phyloP scores from a whole-genome alignment of 2,888 invertebrate species.

The Halictus quadricinctus region DNA sequence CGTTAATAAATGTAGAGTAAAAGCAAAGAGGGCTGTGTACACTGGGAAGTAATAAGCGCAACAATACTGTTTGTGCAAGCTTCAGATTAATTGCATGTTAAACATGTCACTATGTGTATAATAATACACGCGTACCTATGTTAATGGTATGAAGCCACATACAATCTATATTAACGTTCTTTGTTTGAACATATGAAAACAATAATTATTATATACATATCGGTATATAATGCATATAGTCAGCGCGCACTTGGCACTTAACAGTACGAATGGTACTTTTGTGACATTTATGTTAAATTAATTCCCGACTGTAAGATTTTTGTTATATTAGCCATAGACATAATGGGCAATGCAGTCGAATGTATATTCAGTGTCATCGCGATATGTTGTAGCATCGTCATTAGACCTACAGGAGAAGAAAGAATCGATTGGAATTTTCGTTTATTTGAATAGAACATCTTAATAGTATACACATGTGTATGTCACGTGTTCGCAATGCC shows the following conservation, averaged over 20 bases:
- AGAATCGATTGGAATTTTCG: slow-evolving; percentile 15
- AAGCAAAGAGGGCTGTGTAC: slow-evolving; percentile 77
- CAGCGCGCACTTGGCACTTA: slow-evolving; percentile 75
- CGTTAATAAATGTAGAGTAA: slow-evolving; percentile 64
- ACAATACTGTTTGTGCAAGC: slow-evolving; percentile 81
- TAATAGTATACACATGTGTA: neutral
- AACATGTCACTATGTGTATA: slow-evolving; percentile 81
- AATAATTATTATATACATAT: slow-evolving; percentile 79
- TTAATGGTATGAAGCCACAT: slow-evolving; percentile 79
- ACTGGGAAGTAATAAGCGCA: slow-evolving; percentile 81
- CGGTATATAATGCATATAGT: slow-evolving; percentile 78
- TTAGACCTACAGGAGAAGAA: neutral
- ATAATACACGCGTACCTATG: slow-evolving; percentile 79
- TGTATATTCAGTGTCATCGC: neutral
- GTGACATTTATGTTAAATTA: slow-evolving; percentile 51
- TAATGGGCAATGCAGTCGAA: slow-evolving; percentile 46
- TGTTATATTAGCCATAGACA: slow-evolving; percentile 50
- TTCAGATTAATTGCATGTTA: slow-evolving; percentile 82
- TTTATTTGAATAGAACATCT: neutral
- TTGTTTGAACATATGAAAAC: slow-evolving; percentile 78
- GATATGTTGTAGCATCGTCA: neutral
- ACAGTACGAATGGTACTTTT: slow-evolving; percentile 66
- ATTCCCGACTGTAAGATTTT: slow-evolving; percentile 56
- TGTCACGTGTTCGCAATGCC: slow-evolving; percentile 44
- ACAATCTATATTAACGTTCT: slow-evolving; percentile 78